phyloP scores from a whole-genome alignment of 2,113 vertebrate species.

The Labeo catla region DNA sequence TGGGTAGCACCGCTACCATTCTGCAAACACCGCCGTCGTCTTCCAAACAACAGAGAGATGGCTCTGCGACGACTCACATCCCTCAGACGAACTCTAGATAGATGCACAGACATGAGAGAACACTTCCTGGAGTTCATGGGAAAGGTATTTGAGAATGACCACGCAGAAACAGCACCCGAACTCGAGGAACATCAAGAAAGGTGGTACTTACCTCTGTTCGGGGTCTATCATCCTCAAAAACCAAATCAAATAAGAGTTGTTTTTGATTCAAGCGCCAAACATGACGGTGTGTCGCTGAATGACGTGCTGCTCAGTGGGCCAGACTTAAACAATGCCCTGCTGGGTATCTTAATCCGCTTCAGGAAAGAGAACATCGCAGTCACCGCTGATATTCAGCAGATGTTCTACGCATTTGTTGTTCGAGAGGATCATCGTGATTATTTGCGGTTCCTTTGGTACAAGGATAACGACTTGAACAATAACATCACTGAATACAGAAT shows the following conservation, averaged over 20 bases:
- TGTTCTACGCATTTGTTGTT: no score
- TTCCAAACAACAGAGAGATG: no score
- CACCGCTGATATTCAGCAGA: no score
- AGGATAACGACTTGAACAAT: no score
- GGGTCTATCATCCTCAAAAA: background rate
- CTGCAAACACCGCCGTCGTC: background rate
- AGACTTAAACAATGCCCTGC: slow-evolving; percentile 49
- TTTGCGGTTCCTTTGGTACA: no score
- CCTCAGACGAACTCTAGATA: slow-evolving; percentile 13
- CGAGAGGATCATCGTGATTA: no score
- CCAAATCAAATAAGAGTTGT: background rate
- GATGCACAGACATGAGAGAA: slow-evolving; percentile 42
- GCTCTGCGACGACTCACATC: background rate
- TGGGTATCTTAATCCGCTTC: no score
- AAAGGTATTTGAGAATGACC: slow-evolving; percentile 14
- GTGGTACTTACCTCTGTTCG: background rate
- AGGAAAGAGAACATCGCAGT: no score
- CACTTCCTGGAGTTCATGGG: slow-evolving; percentile 49
- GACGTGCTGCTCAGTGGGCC: slow-evolving; percentile 45
- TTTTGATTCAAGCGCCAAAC: slow-evolving; percentile 32
- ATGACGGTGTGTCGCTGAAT: slow-evolving; percentile 48
- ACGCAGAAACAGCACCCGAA: slow-evolving; percentile 11
- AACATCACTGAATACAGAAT: no score
- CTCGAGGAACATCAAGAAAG: slow-evolving; percentile 44
- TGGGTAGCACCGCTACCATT: slow-evolving; percentile 46